phyloP scores from a whole-genome alignment of 2,113 vertebrate species.

The Nycticorax nycticorax region DNA sequence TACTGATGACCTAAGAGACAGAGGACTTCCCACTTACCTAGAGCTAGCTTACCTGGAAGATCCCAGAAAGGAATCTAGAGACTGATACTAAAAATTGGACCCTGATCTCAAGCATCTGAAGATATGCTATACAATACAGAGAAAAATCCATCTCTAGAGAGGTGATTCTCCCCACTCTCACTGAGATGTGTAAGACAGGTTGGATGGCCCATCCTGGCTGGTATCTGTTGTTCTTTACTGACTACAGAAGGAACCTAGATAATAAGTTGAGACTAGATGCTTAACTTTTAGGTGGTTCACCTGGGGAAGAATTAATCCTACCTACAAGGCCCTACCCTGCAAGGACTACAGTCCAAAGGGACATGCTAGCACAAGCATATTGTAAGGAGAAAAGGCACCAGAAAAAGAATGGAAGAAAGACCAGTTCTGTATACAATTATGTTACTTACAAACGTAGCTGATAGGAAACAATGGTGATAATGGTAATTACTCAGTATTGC shows the following conservation, averaged over 20 bases:
- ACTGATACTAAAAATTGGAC: neutral
- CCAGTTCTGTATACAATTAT: neutral
- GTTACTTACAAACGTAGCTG: neutral
- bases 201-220: neutral
- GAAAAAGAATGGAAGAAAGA: neutral
- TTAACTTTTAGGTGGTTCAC: neutral
- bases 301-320: neutral
- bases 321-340: neutral
- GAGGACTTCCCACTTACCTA: neutral
- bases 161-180: neutral
- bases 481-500: neutral
- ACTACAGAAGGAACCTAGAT: neutral
- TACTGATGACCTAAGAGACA: neutral
- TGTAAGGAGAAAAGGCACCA: neutral
- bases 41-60: neutral
- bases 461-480: neutral
- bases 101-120: neutral
- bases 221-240: neutral
- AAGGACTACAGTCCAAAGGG: neutral
- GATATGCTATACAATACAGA: neutral
- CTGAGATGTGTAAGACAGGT: neutral
- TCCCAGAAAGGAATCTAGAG: neutral
- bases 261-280: neutral
- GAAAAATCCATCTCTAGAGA: neutral
- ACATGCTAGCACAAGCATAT: neutral